Conservation (phyloP, 2,113 vertebrate species). For the Balaenoptera acutorostrata region DNA sequence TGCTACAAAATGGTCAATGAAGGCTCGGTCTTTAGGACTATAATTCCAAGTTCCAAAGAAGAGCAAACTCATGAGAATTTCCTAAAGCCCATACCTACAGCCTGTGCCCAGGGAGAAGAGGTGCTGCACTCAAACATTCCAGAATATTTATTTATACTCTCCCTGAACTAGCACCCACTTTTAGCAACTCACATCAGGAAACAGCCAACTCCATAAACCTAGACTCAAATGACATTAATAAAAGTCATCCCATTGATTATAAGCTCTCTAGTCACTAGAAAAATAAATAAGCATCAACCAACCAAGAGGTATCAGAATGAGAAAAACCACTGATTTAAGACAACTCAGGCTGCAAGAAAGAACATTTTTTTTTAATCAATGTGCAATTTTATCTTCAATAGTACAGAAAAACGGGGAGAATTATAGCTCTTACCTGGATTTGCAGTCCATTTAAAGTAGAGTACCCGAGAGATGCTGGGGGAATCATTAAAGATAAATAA, state of each 20-base stretch:
- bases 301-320: not conserved
- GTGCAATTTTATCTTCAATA: not conserved
- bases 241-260: not conserved
- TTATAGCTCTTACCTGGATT: slow-evolving; percentile 8
- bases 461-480: not conserved
- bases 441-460: slow-evolving; percentile 12
- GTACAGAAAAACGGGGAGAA: not conserved
- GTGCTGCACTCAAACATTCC: not conserved
- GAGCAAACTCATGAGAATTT: not conserved
- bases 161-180: not conserved
- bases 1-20: not conserved
- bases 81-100: not conserved
- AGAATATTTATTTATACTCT: not conserved
- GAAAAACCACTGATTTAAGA: not conserved
- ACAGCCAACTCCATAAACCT: not conserved
- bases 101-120: not conserved
- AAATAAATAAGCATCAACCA: not conserved
- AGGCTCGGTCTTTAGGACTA: not conserved
- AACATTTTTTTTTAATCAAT: not conserved
- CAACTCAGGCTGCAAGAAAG: not conserved
- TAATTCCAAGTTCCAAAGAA: not conserved
- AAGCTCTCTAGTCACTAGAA: not conserved
- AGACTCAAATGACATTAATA: not conserved
- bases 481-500: not conserved
- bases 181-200: slow-evolving; percentile 6